Conservation (phyloP, 2,888 invertebrate genomes). For the Protonemura montana region DNA sequence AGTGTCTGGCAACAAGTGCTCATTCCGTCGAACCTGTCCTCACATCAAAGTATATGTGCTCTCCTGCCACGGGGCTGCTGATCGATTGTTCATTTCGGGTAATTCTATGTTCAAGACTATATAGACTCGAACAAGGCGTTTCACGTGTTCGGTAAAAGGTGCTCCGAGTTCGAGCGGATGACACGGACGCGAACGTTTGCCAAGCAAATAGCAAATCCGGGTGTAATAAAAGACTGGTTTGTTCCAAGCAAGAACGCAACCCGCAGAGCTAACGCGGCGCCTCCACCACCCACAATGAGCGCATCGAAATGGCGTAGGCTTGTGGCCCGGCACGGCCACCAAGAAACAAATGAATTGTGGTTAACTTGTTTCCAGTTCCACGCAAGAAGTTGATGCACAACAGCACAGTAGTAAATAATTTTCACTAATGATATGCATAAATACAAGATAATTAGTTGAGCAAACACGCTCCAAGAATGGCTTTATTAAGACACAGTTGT, state of each 20-base stretch:
- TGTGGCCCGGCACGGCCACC: too few relatives aligned
- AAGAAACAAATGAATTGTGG: neutral
- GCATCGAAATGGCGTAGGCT: too few relatives aligned
- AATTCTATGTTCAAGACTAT: neutral
- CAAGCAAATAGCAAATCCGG: neutral
- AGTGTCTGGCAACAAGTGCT: neutral
- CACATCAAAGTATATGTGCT: neutral
- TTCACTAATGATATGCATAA: neutral
- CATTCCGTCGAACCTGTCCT: neutral
- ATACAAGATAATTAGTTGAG: neutral
- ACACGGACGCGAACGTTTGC: neutral
- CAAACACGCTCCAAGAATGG: slow-evolving; percentile 7
- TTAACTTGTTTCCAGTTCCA: neutral
- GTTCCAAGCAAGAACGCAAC: neutral
- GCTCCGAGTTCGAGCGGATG: neutral
- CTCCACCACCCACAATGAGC: neutral
- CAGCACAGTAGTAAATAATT: neutral
- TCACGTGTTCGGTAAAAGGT: neutral
- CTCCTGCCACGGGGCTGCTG: neutral
- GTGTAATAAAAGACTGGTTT: neutral
- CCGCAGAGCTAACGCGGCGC: neutral
- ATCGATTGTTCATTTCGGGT: neutral
- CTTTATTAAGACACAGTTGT: slow-evolving; percentile 12
- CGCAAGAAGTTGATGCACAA: neutral
- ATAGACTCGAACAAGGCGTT: neutral